These are phyloP conservation scores for Listronotus oregonensis DNA, from an alignment of 1,140 invertebrate genomes.

Conservation along the genomic window DNA sequence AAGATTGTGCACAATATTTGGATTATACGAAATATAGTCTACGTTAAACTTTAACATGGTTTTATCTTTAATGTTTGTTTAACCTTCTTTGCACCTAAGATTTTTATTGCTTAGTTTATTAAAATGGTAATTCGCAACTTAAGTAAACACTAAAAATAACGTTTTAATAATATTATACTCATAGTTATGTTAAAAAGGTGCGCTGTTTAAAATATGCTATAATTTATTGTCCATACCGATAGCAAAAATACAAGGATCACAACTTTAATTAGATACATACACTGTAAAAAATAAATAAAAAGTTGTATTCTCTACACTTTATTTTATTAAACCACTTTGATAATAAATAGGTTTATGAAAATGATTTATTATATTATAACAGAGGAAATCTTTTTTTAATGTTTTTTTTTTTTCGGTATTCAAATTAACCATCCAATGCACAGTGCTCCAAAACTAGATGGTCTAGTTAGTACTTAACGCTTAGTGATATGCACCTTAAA, in stretches of 20 bases:
- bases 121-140: slow-evolving; percentile 11
- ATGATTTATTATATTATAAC: no score
- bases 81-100: slow-evolving; percentile 39
- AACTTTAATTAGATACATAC: not conserved
- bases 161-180: slow-evolving; percentile 1
- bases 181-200: slow-evolving; percentile 7
- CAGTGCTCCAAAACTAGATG: no score
- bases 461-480: no score
- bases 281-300: not conserved
- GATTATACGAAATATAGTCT: slow-evolving; percentile 28
- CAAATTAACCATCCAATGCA: no score
- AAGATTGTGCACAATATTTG: slow-evolving; percentile 34
- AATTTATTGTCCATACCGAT: slow-evolving; percentile 3
- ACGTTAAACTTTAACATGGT: slow-evolving; percentile 34
- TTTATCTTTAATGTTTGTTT: slow-evolving; percentile 40
- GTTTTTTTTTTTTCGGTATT: no score
- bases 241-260: not conserved
- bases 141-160: slow-evolving; percentile 26
- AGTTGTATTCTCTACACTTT: no score
- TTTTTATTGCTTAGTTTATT: slow-evolving; percentile 16
- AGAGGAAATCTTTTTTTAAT: no score
- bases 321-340: not conserved
- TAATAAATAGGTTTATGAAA: no score
- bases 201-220: slow-evolving; percentile 1
- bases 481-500: no score